Evolutionary conservation across 2,888 invertebrate genomes (phyloP), one percentile per base, ranked within the genome.

Genomic region (Eurois occulta): DNA sequence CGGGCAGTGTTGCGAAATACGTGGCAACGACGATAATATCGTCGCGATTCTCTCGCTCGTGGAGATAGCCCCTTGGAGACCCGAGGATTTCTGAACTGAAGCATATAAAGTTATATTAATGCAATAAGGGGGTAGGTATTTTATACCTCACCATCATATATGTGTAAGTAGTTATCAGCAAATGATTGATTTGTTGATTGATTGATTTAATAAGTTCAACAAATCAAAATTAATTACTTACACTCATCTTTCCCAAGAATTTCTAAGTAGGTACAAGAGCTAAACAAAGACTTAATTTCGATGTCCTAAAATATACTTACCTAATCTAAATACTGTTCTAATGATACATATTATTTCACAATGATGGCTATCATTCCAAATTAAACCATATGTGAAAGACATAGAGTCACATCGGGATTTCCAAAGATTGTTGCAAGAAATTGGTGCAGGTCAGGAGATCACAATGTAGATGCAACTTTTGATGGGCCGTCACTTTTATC

Each of bases 401-500:
- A 18, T 21, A 52, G 41, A 62, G 35, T 41, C 18, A 4, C 6
- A 62, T 24, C 5, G 0, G 6, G 35, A 46, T 48, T 41, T 28
- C 32, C 24, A 58, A 21, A 13, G 16, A 48, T 32, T 35, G 7
- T 73, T 35, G 24, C 77, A 60, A 72, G 73, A 82, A 80, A 80
- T 72, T 78, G 35, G 75, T 55, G 6, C 68, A 83, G 79, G 76
- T 83, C 83, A 83, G 8, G 21, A 76, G 87, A 77, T 75, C 85
- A 78, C 32, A 52, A 24, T 72, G 67, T 38, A 70, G 58, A 70
- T 75, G 35, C 41, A 75, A 71, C 60, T 67, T 82, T 77, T 85
- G 85, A 85, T 78, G 71, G 41, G 71, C 78, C 75, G 85, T 86
- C 86, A 87, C 70, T 73, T 74, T 73, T 85, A 87, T 85, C 86